phyloP scores from a whole-genome alignment of 1,140 invertebrate species.

The Musca domestica region DNA sequence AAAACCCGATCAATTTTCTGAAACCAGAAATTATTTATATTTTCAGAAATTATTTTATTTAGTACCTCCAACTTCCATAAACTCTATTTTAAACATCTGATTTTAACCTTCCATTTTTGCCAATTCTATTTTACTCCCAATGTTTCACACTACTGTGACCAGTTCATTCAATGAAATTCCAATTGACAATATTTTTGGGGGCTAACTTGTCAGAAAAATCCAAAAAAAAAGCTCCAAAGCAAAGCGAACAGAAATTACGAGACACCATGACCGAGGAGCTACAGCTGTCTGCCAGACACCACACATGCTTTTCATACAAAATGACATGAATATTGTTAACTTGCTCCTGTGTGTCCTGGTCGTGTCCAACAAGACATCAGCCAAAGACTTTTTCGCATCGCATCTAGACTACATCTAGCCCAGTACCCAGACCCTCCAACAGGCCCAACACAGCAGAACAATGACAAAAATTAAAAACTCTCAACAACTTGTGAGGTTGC shows the following conservation, averaged over 20 bases:
- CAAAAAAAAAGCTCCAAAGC: slow-evolving; percentile 19
- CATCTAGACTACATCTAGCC: background rate
- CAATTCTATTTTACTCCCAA: too few species aligned
- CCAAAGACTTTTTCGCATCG: slow-evolving; percentile 2
- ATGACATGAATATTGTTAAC: background rate
- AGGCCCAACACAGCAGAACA: background rate
- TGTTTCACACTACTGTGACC: slow-evolving; percentile 26
- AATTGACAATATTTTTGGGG: slow-evolving; percentile 32
- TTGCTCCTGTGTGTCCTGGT: slow-evolving; percentile 49
- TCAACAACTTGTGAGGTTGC: slow-evolving; percentile 26
- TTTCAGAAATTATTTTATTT: too few species aligned
- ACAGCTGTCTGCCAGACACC: slow-evolving; percentile 10
- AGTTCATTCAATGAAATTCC: slow-evolving; percentile 53
- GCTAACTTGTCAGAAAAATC: slow-evolving; percentile 1
- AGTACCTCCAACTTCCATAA: too few species aligned
- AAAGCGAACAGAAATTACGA: background rate
- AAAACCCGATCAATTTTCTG: too few species aligned
- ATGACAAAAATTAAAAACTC: slow-evolving; percentile 15
- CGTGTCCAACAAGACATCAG: slow-evolving; percentile 49
- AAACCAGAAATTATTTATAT: too few species aligned
- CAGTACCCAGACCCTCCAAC: background rate
- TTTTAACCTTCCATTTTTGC: too few species aligned
- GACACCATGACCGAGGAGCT: background rate
- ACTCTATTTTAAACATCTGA: too few species aligned
- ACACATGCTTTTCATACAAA: slow-evolving; percentile 16